These are phyloP conservation scores for Percopsis omiscomaycus DNA, from an alignment of 2,797 vertebrate genomes.

Conservation along the genomic window DNA sequence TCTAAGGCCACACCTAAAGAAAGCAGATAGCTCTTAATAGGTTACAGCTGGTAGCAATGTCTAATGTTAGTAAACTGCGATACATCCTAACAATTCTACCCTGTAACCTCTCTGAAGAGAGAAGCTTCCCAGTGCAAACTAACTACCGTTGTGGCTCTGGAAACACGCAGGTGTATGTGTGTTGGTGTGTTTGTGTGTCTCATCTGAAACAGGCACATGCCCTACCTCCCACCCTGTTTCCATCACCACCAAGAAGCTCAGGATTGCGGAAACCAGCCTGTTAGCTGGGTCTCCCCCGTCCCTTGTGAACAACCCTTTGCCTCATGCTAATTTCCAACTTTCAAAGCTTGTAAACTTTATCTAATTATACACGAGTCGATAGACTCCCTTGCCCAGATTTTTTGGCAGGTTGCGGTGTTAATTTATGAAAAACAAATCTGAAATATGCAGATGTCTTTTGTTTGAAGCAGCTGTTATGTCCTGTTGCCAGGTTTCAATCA, in stretches of 20 bases:
- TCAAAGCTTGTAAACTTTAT: conserved; percentile 98
- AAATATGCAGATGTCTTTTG: conserved; percentile 99
- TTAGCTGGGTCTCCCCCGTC: conserved; percentile 43
- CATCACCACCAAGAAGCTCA: conserved; percentile 31
- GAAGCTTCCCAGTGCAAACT: conserved; percentile 8
- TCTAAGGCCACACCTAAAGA: conserved; percentile 30
- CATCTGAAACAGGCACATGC: conserved; percentile 7
- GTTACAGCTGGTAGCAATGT: conserved; percentile 26
- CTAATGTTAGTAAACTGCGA: conserved; percentile 15
- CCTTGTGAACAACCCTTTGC: conserved; percentile 67
- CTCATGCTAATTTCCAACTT: conserved; percentile 88
- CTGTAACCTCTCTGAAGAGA: conserved; percentile 20
- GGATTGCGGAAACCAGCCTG: conserved; percentile 41
- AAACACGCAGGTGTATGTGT: conserved; percentile 23
- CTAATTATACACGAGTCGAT: conserved; percentile 89
- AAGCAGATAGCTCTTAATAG: conserved; percentile 36
- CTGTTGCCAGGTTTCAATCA: conserved; percentile 97
- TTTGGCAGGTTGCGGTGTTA: conserved; percentile 97
- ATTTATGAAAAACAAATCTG: conserved; percentile 99
- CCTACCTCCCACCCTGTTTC: neutral
- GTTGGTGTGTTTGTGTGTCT: conserved; percentile 33
- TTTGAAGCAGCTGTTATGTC: conserved; percentile 99
- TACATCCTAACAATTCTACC: conserved; percentile 1
- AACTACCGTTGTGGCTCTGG: conserved; percentile 16
- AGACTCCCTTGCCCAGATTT: conserved; percentile 86